Evolutionary conservation across 2,888 invertebrate genomes (phyloP), one percentile per base, ranked within the genome.

Genomic region (Andrena chrysosceles): DNA sequence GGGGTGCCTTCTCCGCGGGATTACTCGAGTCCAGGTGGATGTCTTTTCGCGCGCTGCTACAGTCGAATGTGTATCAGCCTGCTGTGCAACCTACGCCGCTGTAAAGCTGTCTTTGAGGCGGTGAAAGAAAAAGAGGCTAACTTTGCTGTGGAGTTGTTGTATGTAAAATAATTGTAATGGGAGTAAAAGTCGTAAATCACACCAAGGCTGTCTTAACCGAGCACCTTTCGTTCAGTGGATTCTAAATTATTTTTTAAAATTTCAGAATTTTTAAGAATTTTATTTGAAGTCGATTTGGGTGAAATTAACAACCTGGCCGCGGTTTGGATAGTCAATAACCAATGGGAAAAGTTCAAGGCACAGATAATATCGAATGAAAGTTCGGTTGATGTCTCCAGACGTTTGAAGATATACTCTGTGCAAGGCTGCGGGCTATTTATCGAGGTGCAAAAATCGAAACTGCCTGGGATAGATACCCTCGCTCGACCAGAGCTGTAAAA

Each of bases 401-500:
- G 56, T 71, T 33, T 70, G 23, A n/a, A 54, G 63, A 74, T 52
- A 48, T 26, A 42, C 48, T 23, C 35, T 52, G 31, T 23, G 52
- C 52, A 20, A 20, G 60, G 48, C 68, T 26, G 69, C 54, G 31
- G 74, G 77, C 69, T 79, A 85, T 86, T 87, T 70, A 83, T 85
- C 77, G 79, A 80, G 54, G 85, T 73, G 80, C 67, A 87, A 86
- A 81, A 87, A 88, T 87, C 79, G 87, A 76, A 62, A 54, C 69
- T 48, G 54, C 49, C 72, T 54, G 62, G 77, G 59, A 29, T 52
- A 31, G 20, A 59, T 75, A 42, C 64, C 63, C 56, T 23, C 49
- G 33, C 52, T 62, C 73, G 31, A 73, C 59, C 74, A 64, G 48
- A 60, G 80, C 77, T 87, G 88, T 89, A 87, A 91, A 89, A 88